Conservation (phyloP, 2,113 vertebrate genomes). For the Toxotes jaculatrix region DNA sequence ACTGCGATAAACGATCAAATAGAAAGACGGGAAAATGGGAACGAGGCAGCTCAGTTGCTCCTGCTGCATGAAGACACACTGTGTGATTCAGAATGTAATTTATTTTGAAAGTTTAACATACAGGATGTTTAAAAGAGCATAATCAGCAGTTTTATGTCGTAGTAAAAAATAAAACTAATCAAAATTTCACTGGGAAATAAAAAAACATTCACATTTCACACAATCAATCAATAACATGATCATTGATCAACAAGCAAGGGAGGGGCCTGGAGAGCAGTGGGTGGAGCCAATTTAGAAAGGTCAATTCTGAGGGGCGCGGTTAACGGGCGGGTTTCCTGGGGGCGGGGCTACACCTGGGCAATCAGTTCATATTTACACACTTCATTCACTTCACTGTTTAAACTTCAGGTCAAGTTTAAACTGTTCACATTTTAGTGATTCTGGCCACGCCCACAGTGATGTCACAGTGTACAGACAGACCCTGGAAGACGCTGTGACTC, state of each 20-base stretch:
- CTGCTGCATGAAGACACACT: background rate
- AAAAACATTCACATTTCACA: constrained; percentile 66
- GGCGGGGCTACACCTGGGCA: constrained; percentile 30
- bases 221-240: constrained; percentile 40
- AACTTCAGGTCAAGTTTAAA: background rate
- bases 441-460: constrained; percentile 9
- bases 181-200: constrained; percentile 44
- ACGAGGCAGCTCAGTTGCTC: background rate
- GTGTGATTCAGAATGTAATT: constrained; percentile 50
- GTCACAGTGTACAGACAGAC: constrained; percentile 5
- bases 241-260: constrained; percentile 18
- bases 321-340: constrained; percentile 9
- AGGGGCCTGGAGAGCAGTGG: background rate
- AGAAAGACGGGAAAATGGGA: no score
- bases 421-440: no score
- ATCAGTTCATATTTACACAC: constrained; percentile 47
- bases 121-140: constrained; percentile 63
- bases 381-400: background rate
- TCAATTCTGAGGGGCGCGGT: background rate
- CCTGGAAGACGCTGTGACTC: background rate
- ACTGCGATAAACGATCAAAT: no score
- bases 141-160: constrained; percentile 37
- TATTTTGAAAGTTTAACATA: constrained; percentile 70
- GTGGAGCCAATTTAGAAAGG: background rate
- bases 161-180: constrained; percentile 48